phyloP scores from a whole-genome alignment of 2,113 vertebrate species.

The Eleginops maclovinus region DNA sequence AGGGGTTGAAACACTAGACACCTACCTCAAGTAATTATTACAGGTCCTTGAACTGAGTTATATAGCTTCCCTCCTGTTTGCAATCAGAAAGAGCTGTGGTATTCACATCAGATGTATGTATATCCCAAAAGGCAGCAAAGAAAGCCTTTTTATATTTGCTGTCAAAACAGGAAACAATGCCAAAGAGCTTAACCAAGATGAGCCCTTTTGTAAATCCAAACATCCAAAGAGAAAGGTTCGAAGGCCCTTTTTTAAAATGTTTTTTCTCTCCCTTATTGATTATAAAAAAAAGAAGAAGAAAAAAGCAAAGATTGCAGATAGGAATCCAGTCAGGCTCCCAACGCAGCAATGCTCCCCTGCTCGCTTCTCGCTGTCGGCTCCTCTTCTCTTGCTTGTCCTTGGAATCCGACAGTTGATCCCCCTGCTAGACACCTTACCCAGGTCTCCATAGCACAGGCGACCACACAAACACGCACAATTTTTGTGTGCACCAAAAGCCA shows the following conservation, averaged over 20 bases:
- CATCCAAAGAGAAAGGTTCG: slow-evolving; percentile 76
- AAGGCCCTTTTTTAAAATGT: slow-evolving; percentile 73
- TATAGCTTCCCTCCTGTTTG: slow-evolving; percentile 79
- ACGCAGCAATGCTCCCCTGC: slow-evolving; percentile 80
- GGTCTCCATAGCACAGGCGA: slow-evolving; percentile 81
- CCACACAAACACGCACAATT: slow-evolving; percentile 58
- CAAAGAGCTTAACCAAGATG: slow-evolving; percentile 72
- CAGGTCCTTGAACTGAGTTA: slow-evolving; percentile 82
- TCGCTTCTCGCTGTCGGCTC: slow-evolving; percentile 79
- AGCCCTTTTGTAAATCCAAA: slow-evolving; percentile 83
- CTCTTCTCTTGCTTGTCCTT: slow-evolving; percentile 88
- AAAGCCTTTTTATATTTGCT: slow-evolving; percentile 74
- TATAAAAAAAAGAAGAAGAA: slow-evolving; percentile 22
- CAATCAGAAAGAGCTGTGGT: slow-evolving; percentile 76
- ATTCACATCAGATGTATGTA: slow-evolving; percentile 75
- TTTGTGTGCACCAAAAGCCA: slow-evolving; percentile 59
- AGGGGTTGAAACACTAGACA: slow-evolving; percentile 84
- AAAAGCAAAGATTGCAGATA: slow-evolving; percentile 78
- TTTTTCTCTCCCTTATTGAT: slow-evolving; percentile 56
- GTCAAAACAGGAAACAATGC: slow-evolving; percentile 69
- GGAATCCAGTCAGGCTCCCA: slow-evolving; percentile 85
- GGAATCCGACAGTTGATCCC: slow-evolving; percentile 86
- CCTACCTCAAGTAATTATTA: slow-evolving; percentile 88
- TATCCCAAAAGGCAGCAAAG: slow-evolving; percentile 76
- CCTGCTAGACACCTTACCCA: slow-evolving; percentile 77